Evolutionary conservation across 2,888 invertebrate species (phyloP).

Genomic region (Pyrocoelia pectoralis): DNA sequence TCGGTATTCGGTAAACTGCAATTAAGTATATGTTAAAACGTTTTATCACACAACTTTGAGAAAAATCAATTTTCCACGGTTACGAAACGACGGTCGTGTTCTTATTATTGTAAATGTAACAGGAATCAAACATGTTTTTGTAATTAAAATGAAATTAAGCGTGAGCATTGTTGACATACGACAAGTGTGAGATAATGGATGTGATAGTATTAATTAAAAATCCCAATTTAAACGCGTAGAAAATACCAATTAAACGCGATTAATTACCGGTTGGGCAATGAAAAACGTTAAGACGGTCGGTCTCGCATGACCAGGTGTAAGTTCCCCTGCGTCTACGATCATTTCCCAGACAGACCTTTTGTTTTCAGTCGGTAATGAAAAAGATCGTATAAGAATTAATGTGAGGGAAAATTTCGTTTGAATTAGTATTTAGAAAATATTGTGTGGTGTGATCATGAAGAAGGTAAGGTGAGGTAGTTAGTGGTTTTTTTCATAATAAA

Average conservation of each 20-base stretch:
- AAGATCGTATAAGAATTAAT: conserved; percentile 7
- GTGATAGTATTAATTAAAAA: no score
- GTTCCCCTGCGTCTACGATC: not conserved
- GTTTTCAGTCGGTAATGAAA: not conserved
- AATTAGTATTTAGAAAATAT: conserved; percentile 22
- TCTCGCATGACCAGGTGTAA: not conserved
- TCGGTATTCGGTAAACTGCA: not conserved
- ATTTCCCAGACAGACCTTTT: not conserved
- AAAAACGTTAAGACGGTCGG: no score
- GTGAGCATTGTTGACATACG: not conserved
- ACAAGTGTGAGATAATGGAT: not conserved
- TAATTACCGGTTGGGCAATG: not conserved
- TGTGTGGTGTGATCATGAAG: conserved; percentile 26
- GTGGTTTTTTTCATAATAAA: conserved; percentile 34
- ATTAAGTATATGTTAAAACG: not conserved
- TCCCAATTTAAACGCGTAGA: no score
- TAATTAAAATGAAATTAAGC: no score
- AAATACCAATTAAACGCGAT: not conserved
- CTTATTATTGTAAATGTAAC: no score
- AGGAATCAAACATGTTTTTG: no score
- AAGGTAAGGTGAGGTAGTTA: conserved; percentile 31
- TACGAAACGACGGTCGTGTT: no score
- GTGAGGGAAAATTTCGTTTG: not conserved
- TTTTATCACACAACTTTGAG: no score
- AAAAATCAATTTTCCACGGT: no score